phyloP scores from a whole-genome alignment of 2,888 invertebrate genomes.

The Hoplodrina blanda region DNA sequence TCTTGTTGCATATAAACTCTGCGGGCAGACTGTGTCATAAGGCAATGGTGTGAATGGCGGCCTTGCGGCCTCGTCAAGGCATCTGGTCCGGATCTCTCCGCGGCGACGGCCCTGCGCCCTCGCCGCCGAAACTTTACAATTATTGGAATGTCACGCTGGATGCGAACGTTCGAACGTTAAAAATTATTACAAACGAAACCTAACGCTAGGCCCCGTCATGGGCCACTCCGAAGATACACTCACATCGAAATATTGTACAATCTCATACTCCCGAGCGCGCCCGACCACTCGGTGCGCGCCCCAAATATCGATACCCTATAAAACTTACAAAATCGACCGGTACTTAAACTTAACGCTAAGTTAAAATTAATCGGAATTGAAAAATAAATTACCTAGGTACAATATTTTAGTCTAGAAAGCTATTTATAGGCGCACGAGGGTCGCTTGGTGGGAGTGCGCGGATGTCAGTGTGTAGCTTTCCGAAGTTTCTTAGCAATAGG shows the following conservation, averaged over 20 bases:
- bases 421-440: slow-evolving; percentile 88
- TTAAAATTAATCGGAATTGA: slow-evolving; percentile 91
- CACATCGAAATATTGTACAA: slow-evolving; percentile 85
- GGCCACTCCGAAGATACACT: slow-evolving; percentile 81
- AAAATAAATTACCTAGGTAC: slow-evolving; percentile 92
- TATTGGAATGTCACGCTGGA: slow-evolving; percentile 90
- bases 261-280: slow-evolving; percentile 79
- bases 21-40: slow-evolving; percentile 91
- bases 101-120: slow-evolving; percentile 71
- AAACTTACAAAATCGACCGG: slow-evolving; percentile 91
- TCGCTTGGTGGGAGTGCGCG: slow-evolving; percentile 81
- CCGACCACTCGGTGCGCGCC: slow-evolving; percentile 81
- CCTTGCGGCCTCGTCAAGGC: slow-evolving; percentile 82
- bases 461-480: slow-evolving; percentile 88
- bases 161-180: slow-evolving; percentile 85
- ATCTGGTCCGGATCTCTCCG: slow-evolving; percentile 80
- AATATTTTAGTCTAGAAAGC: slow-evolving; percentile 90
- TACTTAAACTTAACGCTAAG: slow-evolving; percentile 89
- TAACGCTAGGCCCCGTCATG: slow-evolving; percentile 80
- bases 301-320: slow-evolving; percentile 88
- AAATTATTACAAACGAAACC: slow-evolving; percentile 85
- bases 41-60: slow-evolving; percentile 87
- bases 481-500: slow-evolving; percentile 87
- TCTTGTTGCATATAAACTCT: slow-evolving; percentile 90
- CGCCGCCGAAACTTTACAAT: slow-evolving; percentile 83